Evolutionary conservation across 2,797 vertebrate genomes (phyloP).

Genomic region (Neomorphus geoffroyi): DNA sequence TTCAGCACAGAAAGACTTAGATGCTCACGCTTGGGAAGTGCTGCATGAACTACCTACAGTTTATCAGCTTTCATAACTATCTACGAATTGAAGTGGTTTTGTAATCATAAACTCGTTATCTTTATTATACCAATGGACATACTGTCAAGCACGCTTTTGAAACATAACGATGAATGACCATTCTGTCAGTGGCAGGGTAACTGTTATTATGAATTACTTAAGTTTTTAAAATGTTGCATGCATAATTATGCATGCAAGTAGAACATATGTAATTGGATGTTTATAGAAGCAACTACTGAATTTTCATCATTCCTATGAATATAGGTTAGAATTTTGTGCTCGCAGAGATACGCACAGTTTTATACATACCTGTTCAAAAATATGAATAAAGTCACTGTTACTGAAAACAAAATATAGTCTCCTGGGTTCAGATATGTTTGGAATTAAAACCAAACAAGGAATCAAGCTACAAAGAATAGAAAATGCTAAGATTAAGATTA

Average conservation of each 20-base stretch:
- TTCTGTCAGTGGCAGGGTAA: not conserved
- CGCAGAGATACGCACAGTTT: not conserved
- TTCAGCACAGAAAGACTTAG: not conserved
- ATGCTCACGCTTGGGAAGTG: rapidly evolving
- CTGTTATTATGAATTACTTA: not conserved
- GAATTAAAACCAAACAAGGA: not conserved
- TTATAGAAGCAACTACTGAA: not conserved
- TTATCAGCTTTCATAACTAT: not conserved
- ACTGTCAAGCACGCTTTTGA: not conserved
- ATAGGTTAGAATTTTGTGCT: not conserved
- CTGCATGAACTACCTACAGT: not conserved
- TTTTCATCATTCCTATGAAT: not conserved
- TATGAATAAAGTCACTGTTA: not conserved
- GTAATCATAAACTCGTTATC: not conserved
- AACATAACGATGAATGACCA: not conserved
- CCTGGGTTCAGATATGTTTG: not conserved
- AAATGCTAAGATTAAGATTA: not conserved
- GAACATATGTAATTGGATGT: not conserved
- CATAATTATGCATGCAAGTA: not conserved
- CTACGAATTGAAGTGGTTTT: not conserved
- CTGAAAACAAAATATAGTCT: not conserved
- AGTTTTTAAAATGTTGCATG: not conserved
- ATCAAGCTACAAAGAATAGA: not conserved
- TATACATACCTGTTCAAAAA: not conserved
- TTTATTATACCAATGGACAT: not conserved